Evolutionary conservation across 2,113 vertebrate genomes (phyloP).

Genomic region (Columba livia): DNA sequence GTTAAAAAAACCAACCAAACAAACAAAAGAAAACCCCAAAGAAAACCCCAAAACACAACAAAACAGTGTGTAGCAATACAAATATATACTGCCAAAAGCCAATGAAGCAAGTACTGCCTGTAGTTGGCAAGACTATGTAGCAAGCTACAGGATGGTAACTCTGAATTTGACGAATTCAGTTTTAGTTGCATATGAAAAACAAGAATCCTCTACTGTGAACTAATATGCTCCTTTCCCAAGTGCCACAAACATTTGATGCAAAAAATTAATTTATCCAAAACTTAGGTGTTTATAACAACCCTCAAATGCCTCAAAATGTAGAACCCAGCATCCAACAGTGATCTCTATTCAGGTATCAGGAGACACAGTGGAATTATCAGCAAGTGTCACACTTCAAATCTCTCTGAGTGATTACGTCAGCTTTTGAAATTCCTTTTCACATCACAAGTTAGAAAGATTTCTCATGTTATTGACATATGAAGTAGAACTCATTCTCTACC

Average conservation of each 20-base stretch:
- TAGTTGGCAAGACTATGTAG: not conserved
- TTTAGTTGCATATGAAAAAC: not conserved
- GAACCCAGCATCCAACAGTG: not conserved
- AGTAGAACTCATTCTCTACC: not conserved
- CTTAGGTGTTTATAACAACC: not conserved
- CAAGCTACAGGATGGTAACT: not conserved
- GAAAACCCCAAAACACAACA: not conserved
- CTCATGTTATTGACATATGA: not conserved
- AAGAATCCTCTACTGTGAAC: not conserved
- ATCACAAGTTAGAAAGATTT: not conserved
- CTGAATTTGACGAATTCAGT: not conserved
- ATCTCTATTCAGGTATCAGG: fast-evolving
- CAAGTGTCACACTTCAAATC: not conserved
- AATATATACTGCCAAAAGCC: not conserved
- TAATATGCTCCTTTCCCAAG: not conserved
- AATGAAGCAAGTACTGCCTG: not conserved
- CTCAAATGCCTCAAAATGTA: not conserved
- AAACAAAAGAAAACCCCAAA: too few species aligned
- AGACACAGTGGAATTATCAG: not conserved
- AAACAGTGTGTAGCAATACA: not conserved
- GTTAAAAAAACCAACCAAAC: not conserved
- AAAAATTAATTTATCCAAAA: not conserved
- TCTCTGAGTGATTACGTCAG: not conserved
- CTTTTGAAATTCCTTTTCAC: not conserved
- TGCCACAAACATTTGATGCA: not conserved